phyloP scores from a whole-genome alignment of 2,113 vertebrate genomes.

The Hydrochoerus hydrochaeris region DNA sequence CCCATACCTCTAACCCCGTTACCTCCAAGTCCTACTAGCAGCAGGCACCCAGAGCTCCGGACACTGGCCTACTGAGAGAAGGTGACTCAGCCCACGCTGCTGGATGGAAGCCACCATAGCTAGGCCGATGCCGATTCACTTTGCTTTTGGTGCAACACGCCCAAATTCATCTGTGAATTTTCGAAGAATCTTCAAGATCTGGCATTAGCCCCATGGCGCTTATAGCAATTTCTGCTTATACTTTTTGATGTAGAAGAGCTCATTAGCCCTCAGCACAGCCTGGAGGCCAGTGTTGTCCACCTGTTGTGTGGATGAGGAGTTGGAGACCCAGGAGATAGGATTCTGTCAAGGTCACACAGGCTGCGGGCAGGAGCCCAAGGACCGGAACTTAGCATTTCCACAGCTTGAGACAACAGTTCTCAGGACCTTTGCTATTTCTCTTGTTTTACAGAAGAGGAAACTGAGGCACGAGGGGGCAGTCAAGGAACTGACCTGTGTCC shows the following conservation, averaged over 20 bases:
- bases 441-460: neutral
- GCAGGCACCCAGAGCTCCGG: neutral
- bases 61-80: neutral
- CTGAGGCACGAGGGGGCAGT: neutral
- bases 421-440: neutral
- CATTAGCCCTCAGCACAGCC: neutral
- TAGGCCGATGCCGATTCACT: neutral
- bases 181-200: neutral
- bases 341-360: neutral
- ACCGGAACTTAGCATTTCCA: neutral
- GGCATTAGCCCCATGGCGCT: neutral
- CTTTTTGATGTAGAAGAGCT: neutral
- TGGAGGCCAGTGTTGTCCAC: rapidly evolving
- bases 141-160: neutral
- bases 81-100: neutral
- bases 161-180: neutral
- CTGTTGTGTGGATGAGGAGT: neutral
- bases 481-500: neutral
- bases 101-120: neutral
- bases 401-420: neutral
- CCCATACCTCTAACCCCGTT: neutral
- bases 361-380: neutral
- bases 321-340: neutral
- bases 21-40: too few species aligned
- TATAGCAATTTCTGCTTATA: neutral